Base-by-base conservation (phyloP, 2,797 vertebrate genomes). In the Sus cebifrons region DNA sequence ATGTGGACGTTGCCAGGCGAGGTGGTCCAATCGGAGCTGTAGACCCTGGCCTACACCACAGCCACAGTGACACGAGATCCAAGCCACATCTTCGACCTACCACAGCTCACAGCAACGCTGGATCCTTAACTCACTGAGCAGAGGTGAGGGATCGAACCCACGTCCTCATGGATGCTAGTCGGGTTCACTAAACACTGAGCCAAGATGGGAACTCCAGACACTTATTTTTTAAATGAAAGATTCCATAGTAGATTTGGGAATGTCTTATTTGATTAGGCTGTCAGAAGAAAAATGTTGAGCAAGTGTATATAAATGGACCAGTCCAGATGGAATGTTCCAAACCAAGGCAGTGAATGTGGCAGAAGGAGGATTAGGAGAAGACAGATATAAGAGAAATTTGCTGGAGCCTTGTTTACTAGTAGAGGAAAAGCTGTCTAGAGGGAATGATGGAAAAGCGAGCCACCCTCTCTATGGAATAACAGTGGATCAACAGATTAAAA, bases 401-500 rank as follows among this genome's bases (percentile, higher is more conserved):
- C 44, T 14, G 16, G 17, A 89, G 29, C 0, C n/a, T 54, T 92
- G 49, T 81, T 56, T 85, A 25, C 73, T 54, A 25, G 13, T 20
- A 44, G 54, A 62, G 18, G 60, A 68, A 95, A 86, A 88, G 13
- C 64, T 54, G 1, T 52, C 29, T 58, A 25, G 54, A 88, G 44
- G 23, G 18, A 86, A 78, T 64, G 68, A 65, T 54, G 65, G 65
- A 54, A 82, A 91, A 86, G 20, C 79, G 29, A 92, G 79, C 16
- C 18, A 78, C 67, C 5, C 23, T 56, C 64, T 88, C 68, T 16
- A n/a, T 68, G 84, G 91, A 83, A 56, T 17, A 29, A 70, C 1
- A 81, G 81, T 86, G 36, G 49, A 27, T 70, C 49, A 78, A 74
- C 78, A 96, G 52, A 86, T 68, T 74, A 75, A 70, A 86, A 83